Conservation (phyloP, 2,797 vertebrate species). For the Mus spretus region DNA sequence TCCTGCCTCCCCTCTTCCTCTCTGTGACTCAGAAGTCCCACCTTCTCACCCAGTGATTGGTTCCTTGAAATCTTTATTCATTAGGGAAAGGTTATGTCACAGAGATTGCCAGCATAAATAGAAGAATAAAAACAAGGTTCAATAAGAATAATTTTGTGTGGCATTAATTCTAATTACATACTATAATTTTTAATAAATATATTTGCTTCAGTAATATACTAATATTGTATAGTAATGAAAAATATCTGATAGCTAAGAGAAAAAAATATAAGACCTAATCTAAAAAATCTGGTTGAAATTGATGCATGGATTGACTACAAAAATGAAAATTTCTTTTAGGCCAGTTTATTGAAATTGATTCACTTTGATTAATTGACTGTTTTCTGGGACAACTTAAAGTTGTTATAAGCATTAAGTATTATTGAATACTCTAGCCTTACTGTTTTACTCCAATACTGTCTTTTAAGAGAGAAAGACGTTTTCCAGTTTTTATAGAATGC, state of each 20-base stretch:
- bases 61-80: too few species aligned
- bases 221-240: conserved; percentile 41
- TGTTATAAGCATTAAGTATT: background rate
- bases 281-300: conserved; percentile 11
- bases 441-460: background rate
- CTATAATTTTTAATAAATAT: background rate
- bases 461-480: background rate
- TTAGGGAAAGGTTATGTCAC: too few species aligned
- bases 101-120: background rate
- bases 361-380: background rate
- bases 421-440: background rate
- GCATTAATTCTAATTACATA: background rate
- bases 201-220: background rate
- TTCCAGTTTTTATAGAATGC: background rate
- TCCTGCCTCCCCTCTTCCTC: too few species aligned
- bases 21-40: too few species aligned
- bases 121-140: background rate
- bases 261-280: background rate
- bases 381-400: background rate
- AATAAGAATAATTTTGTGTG: conserved; percentile 1
- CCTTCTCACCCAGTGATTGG: too few species aligned
- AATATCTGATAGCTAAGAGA: background rate
- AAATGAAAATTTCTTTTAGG: background rate
- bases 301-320: background rate
- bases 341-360: conserved; percentile 13